phyloP scores from a whole-genome alignment of 2,888 invertebrate species.

The Marronus borbonicus region DNA sequence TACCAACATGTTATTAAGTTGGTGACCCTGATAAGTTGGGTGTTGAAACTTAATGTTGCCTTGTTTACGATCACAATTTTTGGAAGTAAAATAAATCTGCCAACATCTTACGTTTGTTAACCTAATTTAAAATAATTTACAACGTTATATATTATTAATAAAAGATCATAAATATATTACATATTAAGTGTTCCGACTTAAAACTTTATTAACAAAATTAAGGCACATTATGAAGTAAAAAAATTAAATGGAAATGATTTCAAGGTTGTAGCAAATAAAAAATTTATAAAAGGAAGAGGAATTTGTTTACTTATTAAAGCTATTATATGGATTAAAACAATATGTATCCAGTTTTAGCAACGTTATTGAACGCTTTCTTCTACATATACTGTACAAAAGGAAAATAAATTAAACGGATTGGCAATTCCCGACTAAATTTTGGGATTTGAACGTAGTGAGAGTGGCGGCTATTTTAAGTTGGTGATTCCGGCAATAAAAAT shows the following conservation, averaged over 20 bases:
- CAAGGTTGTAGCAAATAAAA: not conserved
- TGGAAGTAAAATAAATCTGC: not conserved
- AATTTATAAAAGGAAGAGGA: not conserved
- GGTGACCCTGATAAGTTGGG: not conserved
- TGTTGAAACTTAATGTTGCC: not conserved
- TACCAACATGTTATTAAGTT: not conserved
- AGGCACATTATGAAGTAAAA: constrained; percentile 25
- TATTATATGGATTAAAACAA: not conserved
- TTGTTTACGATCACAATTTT: not conserved
- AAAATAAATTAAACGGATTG: too few relatives aligned
- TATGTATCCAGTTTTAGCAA: too few relatives aligned
- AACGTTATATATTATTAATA: constrained; percentile 7
- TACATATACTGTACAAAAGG: too few relatives aligned
- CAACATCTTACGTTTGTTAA: not conserved
- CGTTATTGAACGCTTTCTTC: too few relatives aligned
- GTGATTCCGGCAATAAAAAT: too few relatives aligned
- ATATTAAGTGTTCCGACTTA: constrained; percentile 12
- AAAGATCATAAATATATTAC: constrained; percentile 4
- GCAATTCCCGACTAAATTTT: too few relatives aligned
- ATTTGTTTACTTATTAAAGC: not conserved
- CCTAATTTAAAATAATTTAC: constrained; percentile 25
- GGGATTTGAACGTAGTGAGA: too few relatives aligned
- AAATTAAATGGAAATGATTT: not conserved
- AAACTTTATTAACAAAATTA: not conserved
- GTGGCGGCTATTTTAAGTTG: too few relatives aligned